Evolutionary conservation across 2,888 invertebrate genomes (phyloP).

Genomic region (Luperina nickerlii): DNA sequence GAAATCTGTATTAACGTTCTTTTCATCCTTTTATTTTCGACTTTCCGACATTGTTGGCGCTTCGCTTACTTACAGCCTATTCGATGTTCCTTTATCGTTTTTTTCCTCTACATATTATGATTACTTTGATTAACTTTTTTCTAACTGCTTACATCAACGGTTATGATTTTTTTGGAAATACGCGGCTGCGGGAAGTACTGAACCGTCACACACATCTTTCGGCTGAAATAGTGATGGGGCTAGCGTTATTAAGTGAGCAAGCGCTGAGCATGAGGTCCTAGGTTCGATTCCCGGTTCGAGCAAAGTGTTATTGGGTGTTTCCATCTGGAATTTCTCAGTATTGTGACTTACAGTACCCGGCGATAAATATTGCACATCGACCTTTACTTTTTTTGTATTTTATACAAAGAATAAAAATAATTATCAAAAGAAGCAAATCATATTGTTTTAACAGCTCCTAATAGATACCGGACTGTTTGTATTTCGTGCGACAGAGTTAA

Average conservation of each 20-base stretch:
- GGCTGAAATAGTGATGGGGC: too few relatives aligned
- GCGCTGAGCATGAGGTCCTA: too few relatives aligned
- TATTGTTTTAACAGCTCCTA: too few relatives aligned
- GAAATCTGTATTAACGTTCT: constrained; percentile 21
- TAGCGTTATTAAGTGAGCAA: background rate
- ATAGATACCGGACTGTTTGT: too few relatives aligned
- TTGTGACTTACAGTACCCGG: background rate
- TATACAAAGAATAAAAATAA: too few relatives aligned
- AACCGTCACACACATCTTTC: too few relatives aligned
- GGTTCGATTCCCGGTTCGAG: background rate
- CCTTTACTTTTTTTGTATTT: too few relatives aligned
- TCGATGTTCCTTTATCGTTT: background rate
- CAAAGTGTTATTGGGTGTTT: background rate
- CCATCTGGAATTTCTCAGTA: background rate
- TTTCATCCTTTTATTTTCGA: constrained; percentile 17
- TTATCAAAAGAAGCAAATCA: too few relatives aligned
- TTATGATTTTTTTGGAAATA: background rate
- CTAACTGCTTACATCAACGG: background rate
- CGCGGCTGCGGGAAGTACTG: too few relatives aligned
- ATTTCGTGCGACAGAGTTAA: too few relatives aligned
- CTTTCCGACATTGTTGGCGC: constrained; percentile 3
- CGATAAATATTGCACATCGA: too few relatives aligned
- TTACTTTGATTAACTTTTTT: background rate
- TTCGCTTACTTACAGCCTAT: constrained; percentile 8
- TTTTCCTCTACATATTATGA: too few relatives aligned